Base-by-base conservation (phyloP, 2,113 vertebrate genomes). In the Rhizomys pruinosus region DNA sequence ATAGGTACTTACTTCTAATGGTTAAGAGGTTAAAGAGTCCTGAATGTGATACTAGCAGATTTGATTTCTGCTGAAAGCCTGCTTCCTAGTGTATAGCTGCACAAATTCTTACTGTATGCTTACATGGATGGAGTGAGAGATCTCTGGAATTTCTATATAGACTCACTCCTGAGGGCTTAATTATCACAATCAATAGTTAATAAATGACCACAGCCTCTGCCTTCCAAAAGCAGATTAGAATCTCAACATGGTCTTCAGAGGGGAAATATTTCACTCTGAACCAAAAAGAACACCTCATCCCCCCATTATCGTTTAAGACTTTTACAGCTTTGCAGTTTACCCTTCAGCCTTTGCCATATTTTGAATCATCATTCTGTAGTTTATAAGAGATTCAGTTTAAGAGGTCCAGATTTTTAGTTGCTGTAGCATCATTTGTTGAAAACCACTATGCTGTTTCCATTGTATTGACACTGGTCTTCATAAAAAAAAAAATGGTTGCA, bases 101-200 rank as follows among this genome's bases (percentile, higher is more conserved):
- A 25, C 12, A 61, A 39, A 19, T 61, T 32, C 17, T 39, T 4
- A 32, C 27, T 22, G 27, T 66, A 27, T 13, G 6, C 61, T 66
- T 25, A 32, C 19, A 34, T 3, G 8, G 8, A 37, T 10, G 37
- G 29, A 61, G 29, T 10, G 7, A 34, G 15, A 29, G 32, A 3
- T n/a, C 37, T 87, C 52, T n/a, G 66, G 22, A 20, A 4, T n/a
- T 20, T 17, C 16, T 23, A 72, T 32, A 25, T 23, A n/a, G 57
- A 42, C 16, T 8, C 8, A 59, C 68, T 19, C 1, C 20, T 29
- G 29, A 13, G 2, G 10, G 4, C 2, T 63, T 3, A n/a, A n/a
- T n/a, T n/a, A n/a, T n/a, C 9, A 6, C 9, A 1, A 10, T 29
- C 12, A 22, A 12, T 20, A 37, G 8, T 10, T 61, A 44, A 81